A percentile compares a stretch with the other conserved stretches of the same genome.
Evolutionary conservation across 1,140 invertebrate species (phyloP).

Genomic region (Gonatopus flavifemur): DNA sequence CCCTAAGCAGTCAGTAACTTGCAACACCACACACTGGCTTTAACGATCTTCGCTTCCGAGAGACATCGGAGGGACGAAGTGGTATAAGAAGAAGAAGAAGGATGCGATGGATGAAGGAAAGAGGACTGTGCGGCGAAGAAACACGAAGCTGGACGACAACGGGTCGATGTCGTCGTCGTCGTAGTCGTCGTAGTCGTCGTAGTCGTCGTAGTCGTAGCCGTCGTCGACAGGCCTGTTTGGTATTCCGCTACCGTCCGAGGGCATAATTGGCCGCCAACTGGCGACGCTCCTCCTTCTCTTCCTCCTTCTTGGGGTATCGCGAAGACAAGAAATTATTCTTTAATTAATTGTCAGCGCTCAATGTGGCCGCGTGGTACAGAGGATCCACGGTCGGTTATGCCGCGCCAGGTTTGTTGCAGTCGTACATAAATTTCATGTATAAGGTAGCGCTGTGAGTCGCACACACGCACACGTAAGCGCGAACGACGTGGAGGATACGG

Average conservation of each 20-base stretch:
- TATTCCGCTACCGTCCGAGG: slow-evolving; percentile 52
- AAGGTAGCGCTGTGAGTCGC: slow-evolving; percentile 33
- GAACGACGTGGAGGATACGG: slow-evolving; percentile 8
- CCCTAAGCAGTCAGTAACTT: too few species aligned
- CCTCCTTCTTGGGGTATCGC: too few species aligned
- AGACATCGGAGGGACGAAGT: not conserved
- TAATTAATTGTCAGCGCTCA: slow-evolving; percentile 58
- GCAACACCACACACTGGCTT: too few species aligned
- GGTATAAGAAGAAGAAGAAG: not conserved
- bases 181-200: too few species aligned
- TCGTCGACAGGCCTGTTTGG: slow-evolving; percentile 46
- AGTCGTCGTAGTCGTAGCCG: slow-evolving; percentile 23
- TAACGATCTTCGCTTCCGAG: not conserved
- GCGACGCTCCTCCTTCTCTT: slow-evolving; percentile 48
- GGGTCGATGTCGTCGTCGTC: too few species aligned
- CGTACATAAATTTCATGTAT: slow-evolving; percentile 45
- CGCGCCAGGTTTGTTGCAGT: slow-evolving; percentile 3
- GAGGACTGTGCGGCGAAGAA: too few species aligned
- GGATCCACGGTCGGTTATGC: slow-evolving; percentile 22
- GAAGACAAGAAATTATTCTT: slow-evolving; percentile 60
- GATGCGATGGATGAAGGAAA: slow-evolving; percentile 2
- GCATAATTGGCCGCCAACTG: slow-evolving; percentile 58
- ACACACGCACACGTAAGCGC: slow-evolving; percentile 14
- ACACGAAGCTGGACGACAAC: not conserved
- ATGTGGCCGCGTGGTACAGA: slow-evolving; percentile 34